Conservation (phyloP, 2,113 vertebrate genomes). For the Diadophis punctatus region DNA sequence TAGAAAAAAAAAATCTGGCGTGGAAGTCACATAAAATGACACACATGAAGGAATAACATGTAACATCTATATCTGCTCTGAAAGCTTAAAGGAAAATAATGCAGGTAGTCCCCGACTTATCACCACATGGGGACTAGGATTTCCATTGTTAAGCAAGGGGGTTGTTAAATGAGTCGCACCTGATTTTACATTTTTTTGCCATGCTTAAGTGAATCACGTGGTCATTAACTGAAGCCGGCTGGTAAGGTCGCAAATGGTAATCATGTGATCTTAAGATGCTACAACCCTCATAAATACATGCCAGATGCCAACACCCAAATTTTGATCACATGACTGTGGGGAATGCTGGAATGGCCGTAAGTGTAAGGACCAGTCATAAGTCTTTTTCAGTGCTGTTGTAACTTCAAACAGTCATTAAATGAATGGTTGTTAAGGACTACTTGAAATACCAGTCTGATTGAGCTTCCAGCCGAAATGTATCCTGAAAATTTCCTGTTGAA, state of each 20-base stretch:
- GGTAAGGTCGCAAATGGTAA: not conserved
- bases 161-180: not conserved
- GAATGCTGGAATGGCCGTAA: not conserved
- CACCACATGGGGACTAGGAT: not conserved
- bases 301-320: not conserved
- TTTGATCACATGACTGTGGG: not conserved
- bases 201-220: not conserved
- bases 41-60: not conserved
- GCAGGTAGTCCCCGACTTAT: not conserved
- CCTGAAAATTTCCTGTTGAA: not conserved
- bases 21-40: not conserved
- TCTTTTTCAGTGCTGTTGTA: not conserved
- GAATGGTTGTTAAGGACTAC: not conserved
- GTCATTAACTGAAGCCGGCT: not conserved
- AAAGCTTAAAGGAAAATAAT: not conserved
- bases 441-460: not conserved
- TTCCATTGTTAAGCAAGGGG: not conserved
- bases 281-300: not conserved
- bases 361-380: not conserved
- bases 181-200: not conserved
- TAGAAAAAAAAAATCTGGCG: not conserved
- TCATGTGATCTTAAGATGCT: not conserved
- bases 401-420: not conserved
- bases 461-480: not conserved
- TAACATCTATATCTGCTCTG: not conserved